phyloP scores from a whole-genome alignment of 2,113 vertebrate species.

The Ciconia stormi region DNA sequence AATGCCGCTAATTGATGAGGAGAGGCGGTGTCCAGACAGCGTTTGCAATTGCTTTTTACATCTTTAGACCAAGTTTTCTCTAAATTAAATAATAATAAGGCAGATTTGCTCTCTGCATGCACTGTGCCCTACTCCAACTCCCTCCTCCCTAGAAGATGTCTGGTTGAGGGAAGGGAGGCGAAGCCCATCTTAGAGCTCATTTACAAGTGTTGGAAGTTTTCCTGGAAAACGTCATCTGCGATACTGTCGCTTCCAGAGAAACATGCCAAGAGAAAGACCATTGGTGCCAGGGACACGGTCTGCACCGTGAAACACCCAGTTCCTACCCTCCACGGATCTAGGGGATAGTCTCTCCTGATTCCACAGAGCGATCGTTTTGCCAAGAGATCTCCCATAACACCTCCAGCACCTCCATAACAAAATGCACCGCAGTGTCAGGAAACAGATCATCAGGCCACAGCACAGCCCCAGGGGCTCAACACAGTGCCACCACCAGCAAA shows the following conservation, averaged over 20 bases:
- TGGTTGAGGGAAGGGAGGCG: background rate
- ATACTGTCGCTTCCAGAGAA: conserved; percentile 43
- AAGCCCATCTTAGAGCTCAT: background rate
- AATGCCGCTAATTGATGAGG: conserved; percentile 19
- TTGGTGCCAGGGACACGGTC: background rate
- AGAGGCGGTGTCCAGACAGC: background rate
- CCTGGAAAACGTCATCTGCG: background rate
- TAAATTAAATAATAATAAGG: background rate
- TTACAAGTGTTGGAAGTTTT: conserved; percentile 38
- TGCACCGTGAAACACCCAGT: background rate
- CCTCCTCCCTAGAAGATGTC: background rate
- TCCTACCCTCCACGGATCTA: background rate
- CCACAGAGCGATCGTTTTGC: background rate
- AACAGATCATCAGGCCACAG: background rate
- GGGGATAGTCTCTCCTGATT: background rate
- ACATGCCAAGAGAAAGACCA: conserved; percentile 47
- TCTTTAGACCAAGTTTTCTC: conserved; percentile 1
- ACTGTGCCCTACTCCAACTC: background rate
- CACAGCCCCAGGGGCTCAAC: background rate
- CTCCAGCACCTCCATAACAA: background rate
- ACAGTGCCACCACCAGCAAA: background rate
- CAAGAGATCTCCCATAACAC: background rate
- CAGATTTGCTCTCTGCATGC: background rate
- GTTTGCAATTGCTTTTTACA: background rate
- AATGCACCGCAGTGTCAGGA: background rate